Conservation (phyloP, 2,888 invertebrate species). For the Polydrusus cervinus region DNA sequence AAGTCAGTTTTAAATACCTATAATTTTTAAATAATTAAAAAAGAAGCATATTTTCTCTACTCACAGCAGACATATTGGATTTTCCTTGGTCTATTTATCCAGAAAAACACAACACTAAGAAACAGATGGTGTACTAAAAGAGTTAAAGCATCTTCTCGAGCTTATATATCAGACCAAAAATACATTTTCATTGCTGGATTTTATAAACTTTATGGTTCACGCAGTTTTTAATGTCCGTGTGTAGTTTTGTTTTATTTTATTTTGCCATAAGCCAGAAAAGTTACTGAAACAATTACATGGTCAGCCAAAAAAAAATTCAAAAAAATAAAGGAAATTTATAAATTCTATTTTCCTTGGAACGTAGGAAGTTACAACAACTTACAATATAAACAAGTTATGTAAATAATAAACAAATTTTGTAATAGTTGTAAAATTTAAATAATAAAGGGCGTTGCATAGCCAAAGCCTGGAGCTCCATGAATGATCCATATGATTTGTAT, state of each 20-base stretch:
- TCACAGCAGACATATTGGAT: conserved; percentile 45
- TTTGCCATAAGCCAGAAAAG: conserved; percentile 30
- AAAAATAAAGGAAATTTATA: background rate
- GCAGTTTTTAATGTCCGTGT: conserved; percentile 42
- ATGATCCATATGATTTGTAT: no score
- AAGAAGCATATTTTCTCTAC: conserved; percentile 24
- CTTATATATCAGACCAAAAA: conserved; percentile 52
- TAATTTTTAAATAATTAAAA: background rate
- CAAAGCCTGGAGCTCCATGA: no score
- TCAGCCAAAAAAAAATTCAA: conserved; percentile 1
- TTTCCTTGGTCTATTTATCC: conserved; percentile 20
- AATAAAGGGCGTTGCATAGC: no score
- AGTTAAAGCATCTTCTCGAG: conserved; percentile 32
- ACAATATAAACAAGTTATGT: no score
- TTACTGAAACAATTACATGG: conserved; percentile 3
- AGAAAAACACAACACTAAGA: conserved; percentile 42
- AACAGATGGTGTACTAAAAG: conserved; percentile 47
- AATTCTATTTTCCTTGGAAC: background rate
- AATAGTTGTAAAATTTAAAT: no score
- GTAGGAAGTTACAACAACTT: no score
- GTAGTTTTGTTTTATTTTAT: conserved; percentile 37
- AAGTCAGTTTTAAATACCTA: background rate
- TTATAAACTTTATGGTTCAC: conserved; percentile 50
- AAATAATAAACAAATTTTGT: no score
- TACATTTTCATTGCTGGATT: conserved; percentile 50